These are phyloP conservation scores for Apodemus agrarius DNA, from an alignment of 2,797 vertebrate species.

Conservation along the genomic window DNA sequence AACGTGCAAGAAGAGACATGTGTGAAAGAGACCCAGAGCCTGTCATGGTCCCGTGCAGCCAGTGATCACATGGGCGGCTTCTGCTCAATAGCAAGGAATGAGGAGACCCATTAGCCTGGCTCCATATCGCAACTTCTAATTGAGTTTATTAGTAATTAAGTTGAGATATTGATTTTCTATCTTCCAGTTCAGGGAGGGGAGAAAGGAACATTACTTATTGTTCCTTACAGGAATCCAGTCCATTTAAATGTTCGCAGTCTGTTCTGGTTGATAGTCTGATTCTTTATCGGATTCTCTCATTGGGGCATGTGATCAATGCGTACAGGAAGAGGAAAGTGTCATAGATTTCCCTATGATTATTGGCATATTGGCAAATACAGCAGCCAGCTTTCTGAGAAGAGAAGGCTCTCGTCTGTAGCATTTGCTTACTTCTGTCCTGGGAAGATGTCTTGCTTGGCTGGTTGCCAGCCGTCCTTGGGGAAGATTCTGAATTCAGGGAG, in stretches of 20 bases:
- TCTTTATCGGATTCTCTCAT: conserved; percentile 9
- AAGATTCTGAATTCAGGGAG: background rate
- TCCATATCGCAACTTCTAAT: background rate
- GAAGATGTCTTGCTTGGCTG: background rate
- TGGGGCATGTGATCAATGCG: background rate
- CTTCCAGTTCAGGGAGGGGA: background rate
- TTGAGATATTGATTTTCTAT: background rate
- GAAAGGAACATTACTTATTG: background rate
- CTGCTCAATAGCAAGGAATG: background rate
- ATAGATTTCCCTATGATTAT: background rate
- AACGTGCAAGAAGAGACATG: background rate
- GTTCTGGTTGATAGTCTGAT: background rate
- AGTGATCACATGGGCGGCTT: background rate
- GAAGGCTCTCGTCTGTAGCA: background rate
- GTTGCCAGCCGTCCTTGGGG: background rate
- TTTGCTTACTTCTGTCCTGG: background rate
- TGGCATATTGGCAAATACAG: background rate
- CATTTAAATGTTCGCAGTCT: background rate
- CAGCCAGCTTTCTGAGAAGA: background rate
- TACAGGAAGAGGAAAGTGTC: background rate
- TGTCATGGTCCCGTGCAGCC: background rate
- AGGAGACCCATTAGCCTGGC: background rate
- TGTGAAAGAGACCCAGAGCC: background rate
- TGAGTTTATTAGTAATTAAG: background rate
- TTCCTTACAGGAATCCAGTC: background rate